Evolutionary conservation across 2,888 invertebrate species (phyloP).

Genomic region (Mayetiola destructor): DNA sequence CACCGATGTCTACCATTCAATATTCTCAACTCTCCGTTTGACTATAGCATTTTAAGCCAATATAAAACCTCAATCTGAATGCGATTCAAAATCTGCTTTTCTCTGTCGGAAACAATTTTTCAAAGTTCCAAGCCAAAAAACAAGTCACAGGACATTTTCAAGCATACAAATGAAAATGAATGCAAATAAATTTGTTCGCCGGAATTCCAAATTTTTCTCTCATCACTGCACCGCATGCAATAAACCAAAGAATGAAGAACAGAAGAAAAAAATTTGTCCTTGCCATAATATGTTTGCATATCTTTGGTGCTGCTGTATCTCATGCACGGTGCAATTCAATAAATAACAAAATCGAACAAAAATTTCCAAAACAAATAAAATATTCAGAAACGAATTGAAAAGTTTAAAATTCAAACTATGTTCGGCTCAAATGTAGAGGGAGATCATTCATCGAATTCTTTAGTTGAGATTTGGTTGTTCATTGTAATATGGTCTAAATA

Average conservation of each 20-base stretch:
- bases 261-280: background rate
- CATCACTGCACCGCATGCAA: background rate
- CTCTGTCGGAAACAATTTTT: too few relatives aligned
- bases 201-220: constrained; percentile 3
- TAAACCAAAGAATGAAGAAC: background rate
- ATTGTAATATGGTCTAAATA: background rate
- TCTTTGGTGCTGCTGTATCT: background rate
- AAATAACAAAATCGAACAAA: background rate
- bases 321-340: background rate
- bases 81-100: too few relatives aligned
- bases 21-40: too few relatives aligned
- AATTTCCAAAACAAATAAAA: background rate
- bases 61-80: too few relatives aligned
- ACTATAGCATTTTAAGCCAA: too few relatives aligned
- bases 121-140: too few relatives aligned
- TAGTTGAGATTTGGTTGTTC: background rate
- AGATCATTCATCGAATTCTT: background rate
- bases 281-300: background rate
- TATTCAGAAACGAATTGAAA: background rate
- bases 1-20: too few relatives aligned
- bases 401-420: constrained; percentile 4
- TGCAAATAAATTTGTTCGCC: constrained; percentile 12
- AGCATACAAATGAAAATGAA: too few relatives aligned
- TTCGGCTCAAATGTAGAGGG: background rate
- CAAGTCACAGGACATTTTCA: too few relatives aligned